Percentiles rank a stretch among this genome's conserved stretches.
Conservation (phyloP, 2,113 vertebrate genomes). For the Eublepharis macularius region DNA sequence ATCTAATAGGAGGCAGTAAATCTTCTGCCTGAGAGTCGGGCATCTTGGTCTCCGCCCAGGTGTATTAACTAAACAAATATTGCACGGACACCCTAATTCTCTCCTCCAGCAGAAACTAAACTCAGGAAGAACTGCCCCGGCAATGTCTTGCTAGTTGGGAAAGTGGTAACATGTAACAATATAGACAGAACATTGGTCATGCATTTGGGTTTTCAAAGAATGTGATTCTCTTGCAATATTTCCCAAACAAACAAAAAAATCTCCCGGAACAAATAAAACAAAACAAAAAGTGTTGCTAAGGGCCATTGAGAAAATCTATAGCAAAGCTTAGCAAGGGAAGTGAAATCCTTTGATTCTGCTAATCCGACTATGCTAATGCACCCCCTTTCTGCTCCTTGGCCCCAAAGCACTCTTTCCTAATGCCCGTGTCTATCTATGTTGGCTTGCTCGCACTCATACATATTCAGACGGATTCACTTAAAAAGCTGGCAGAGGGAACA, state of each 20-base stretch:
- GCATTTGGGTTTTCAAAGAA: background rate
- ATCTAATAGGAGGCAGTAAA: too few species aligned
- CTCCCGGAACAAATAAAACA: background rate
- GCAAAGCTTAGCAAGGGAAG: background rate
- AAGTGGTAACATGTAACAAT: too few species aligned
- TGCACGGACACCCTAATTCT: too few species aligned
- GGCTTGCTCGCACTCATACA: rapidly evolving
- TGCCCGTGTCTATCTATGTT: rapidly evolving
- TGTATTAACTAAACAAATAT: too few species aligned
- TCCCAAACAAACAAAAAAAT: background rate
- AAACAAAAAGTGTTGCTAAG: background rate
- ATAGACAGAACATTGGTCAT: too few species aligned
- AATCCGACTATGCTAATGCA: constrained; percentile 4
- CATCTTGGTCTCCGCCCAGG: too few species aligned
- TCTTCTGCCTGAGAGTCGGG: too few species aligned
- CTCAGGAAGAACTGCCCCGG: too few species aligned
- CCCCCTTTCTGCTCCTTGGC: rapidly evolving
- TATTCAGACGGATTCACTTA: background rate
- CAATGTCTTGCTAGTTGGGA: too few species aligned
- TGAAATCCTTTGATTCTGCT: background rate
- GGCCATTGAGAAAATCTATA: background rate
- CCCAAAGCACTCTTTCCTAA: rapidly evolving
- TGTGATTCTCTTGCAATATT: background rate
- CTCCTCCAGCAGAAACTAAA: too few species aligned
- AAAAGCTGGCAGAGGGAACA: background rate